Evolutionary conservation across 1,140 invertebrate genomes (phyloP).

Genomic region (Nebria ingens): DNA sequence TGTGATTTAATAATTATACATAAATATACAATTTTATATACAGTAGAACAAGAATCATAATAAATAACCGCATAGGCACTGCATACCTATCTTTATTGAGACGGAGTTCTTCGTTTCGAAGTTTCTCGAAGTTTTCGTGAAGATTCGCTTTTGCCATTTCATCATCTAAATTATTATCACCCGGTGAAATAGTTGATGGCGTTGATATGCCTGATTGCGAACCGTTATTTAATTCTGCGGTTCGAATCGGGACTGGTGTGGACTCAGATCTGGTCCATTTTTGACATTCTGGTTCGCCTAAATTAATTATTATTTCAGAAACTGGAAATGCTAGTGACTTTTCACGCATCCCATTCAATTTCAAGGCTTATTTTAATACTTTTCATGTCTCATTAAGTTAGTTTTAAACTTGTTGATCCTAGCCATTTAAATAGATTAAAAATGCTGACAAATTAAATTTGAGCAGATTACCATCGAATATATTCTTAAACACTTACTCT

Average conservation of each 20-base stretch:
- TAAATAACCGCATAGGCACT: neutral
- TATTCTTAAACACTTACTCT: conserved; percentile 40
- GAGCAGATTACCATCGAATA: too few relatives aligned
- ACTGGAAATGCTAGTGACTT: too few relatives aligned
- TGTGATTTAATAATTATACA: neutral
- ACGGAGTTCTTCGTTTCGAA: neutral
- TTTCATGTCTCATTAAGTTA: too few relatives aligned
- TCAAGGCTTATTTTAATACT: too few relatives aligned
- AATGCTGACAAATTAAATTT: too few relatives aligned
- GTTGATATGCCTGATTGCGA: conserved; percentile 44
- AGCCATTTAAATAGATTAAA: too few relatives aligned
- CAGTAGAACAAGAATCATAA: neutral
- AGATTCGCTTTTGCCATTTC: conserved; percentile 38
- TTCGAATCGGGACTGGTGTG: conserved; percentile 37
- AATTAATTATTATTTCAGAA: too few relatives aligned
- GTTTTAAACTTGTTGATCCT: too few relatives aligned
- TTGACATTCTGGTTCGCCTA: conserved; percentile 22
- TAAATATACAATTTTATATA: neutral
- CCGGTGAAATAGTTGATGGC: conserved; percentile 49
- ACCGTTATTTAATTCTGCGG: conserved; percentile 33
- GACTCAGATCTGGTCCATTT: conserved; percentile 15
- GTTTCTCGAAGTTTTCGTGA: neutral
- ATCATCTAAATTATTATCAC: conserved; percentile 39
- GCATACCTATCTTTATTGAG: neutral
- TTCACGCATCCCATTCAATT: too few relatives aligned